Percentiles rank a stretch among this genome's conserved stretches.
Evolutionary conservation across 2,888 invertebrate species (phyloP).

Genomic region (Priocnemis perturbator): DNA sequence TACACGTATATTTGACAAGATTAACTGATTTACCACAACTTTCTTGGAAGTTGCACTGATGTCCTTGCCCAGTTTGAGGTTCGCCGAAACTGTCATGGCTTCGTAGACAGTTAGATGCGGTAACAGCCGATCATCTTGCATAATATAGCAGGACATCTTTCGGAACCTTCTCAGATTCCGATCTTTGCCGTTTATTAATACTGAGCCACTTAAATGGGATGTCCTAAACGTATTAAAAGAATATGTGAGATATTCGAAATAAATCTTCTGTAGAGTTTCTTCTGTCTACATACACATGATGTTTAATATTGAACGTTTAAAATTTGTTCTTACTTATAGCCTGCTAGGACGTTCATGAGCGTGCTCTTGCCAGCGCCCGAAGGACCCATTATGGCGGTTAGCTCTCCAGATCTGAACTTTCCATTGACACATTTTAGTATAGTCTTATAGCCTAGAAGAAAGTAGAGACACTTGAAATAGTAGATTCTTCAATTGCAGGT

Average conservation of each 20-base stretch:
- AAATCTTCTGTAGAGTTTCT: too few species aligned
- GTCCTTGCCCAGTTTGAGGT: slow-evolving; percentile 91
- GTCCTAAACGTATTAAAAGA: slow-evolving; percentile 79
- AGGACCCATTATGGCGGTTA: slow-evolving; percentile 97
- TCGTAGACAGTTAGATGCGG: slow-evolving; percentile 94
- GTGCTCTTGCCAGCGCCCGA: slow-evolving; percentile 90
- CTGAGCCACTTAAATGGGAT: slow-evolving; percentile 89
- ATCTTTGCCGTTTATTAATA: slow-evolving; percentile 91
- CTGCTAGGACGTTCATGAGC: slow-evolving; percentile 91
- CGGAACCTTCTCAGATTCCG: slow-evolving; percentile 91
- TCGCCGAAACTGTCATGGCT: slow-evolving; percentile 95
- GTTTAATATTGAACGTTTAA: not conserved
- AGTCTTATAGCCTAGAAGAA: slow-evolving; percentile 83
- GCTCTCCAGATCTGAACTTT: slow-evolving; percentile 91
- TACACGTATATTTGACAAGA: not conserved
- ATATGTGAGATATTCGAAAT: too few species aligned
- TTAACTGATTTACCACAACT: slow-evolving; percentile 79
- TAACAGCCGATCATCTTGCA: slow-evolving; percentile 94
- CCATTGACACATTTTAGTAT: slow-evolving; percentile 93
- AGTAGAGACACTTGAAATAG: not conserved
- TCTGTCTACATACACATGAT: too few species aligned
- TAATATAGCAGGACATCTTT: slow-evolving; percentile 96
- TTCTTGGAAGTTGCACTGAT: slow-evolving; percentile 84
- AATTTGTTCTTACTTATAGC: slow-evolving; percentile 84
- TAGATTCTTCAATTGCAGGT: too few species aligned